Base-by-base conservation (phyloP, 2,797 vertebrate genomes). In the Clamator glandarius region DNA sequence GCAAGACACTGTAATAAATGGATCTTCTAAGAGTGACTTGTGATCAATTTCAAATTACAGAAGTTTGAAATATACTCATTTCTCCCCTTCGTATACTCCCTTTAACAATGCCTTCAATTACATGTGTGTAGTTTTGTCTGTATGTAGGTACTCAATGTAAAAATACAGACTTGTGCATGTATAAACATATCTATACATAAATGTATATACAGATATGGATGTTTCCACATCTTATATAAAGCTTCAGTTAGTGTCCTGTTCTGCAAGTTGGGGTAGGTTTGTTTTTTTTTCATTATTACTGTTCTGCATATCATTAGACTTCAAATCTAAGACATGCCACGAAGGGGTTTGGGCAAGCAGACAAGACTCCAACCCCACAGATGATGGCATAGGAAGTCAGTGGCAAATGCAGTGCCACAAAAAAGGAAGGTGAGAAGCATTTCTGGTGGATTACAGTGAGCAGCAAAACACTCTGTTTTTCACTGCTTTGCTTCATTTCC, bases 1-100 rank as follows among this genome's bases (percentile, higher is more conserved):
- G 79, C 94, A 95, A 94, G 90, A 92, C 82, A 79, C 52, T 76
- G 18, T 78, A 83, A 93, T 89, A 79, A 93, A 90, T 93, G 96
- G 86, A 92, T 94, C 50, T 14, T 92, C 93, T 88, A 66, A 76
- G 68, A 95, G 76, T 89, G 77, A 87, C 84, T 96, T 90, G 44
- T 87, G 83, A 95, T 96, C 95, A 73, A 82, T 86, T 95, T 95
- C 74, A 74, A 86, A 84, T 90, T 86, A 73, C 57, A 67, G 55
- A 72, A 90, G 46, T 92, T 78, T 83, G 58, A 73, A 58, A 84
- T 85, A 67, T 51, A 87, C 54, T 88, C 2, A 41, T 87, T 87
- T 70, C 46, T 91, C 62, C 42, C 29, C 35, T 52, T 36, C 46
- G 9, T 41, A 33, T 35, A 46, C 35, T 78, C 9, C 70, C 35